Conservation (phyloP, 2,797 vertebrate species). For the Cynodonichthys magdalenae region DNA sequence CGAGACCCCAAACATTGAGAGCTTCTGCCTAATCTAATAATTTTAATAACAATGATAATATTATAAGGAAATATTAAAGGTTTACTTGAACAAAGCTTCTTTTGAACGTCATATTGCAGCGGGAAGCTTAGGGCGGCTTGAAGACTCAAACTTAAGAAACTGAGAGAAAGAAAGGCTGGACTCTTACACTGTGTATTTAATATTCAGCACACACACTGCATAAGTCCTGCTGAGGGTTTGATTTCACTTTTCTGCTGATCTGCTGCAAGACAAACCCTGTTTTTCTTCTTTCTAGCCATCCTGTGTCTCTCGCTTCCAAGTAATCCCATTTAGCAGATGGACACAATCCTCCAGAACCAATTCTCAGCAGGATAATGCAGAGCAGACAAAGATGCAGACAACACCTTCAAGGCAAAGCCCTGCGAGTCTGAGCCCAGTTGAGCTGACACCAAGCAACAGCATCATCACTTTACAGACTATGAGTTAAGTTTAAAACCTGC, state of each 20-base stretch:
- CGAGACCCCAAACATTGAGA: conserved; percentile 43
- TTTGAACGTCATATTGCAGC: conserved; percentile 53
- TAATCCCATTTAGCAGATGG: conserved; percentile 69
- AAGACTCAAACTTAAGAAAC: conserved; percentile 28
- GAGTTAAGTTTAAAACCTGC: conserved; percentile 39
- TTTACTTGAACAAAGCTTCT: conserved; percentile 58
- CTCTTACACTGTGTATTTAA: conserved; percentile 47
- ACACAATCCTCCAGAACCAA: conserved; percentile 68
- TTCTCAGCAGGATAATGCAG: conserved; percentile 57
- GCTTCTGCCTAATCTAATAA: conserved; percentile 43
- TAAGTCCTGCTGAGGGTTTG: conserved; percentile 39
- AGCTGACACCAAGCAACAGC: conserved; percentile 39
- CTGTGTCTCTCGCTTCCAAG: conserved; percentile 51
- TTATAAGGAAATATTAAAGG: conserved; percentile 58
- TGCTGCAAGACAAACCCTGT: conserved; percentile 48
- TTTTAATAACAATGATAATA: conserved; percentile 46
- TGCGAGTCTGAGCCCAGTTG: conserved; percentile 18
- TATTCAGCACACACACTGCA: conserved; percentile 33
- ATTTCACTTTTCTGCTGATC: conserved; percentile 64
- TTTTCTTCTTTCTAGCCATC: conserved; percentile 42
- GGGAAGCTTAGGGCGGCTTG: conserved; percentile 48
- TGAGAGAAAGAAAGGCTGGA: conserved; percentile 43
- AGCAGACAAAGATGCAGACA: conserved; percentile 57
- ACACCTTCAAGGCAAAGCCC: conserved; percentile 46
- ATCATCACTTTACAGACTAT: conserved; percentile 28